Base-by-base conservation (phyloP, 2,113 vertebrate species). In the Craseonycteris thonglongyai region DNA sequence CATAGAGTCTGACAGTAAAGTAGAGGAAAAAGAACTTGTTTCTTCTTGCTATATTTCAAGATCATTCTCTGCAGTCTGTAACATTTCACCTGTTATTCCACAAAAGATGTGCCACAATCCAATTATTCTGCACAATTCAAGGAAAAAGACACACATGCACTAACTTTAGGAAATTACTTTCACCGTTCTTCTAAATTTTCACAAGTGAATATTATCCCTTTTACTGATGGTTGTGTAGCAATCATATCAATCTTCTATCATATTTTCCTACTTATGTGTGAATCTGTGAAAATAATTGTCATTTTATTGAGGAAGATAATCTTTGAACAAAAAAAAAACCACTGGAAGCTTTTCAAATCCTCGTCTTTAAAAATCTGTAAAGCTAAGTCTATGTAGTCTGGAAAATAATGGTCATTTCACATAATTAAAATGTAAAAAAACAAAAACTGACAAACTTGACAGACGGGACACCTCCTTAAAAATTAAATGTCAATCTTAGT, bases 251-350 rank as follows among this genome's bases (percentile, higher is more conserved):
- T 91, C 78, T 86, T 84, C 68, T 61, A 24, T 61, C 45, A 49
- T 16, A 76, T 13, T 56, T 49, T 95, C 69, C 65, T 74, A 54
- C 47, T 78, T 81, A 21, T 51, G 12, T 45, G 63, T 51, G 35
- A 61, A 54, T 82, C 68, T 94, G 82, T 88, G 51, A 88, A 49
- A 94, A 85, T 2, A 71, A 49, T 79, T 61, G 35, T 76, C 58
- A 63, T 94, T 92, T 93, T 87, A 89, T 30, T 82, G 56, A 95
- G 59, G 71, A 90, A 93, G 66, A 84, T 5, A 10, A 24, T 28
- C 12, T 86, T 93, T 87, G 80, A 93, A 92, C 35, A 87, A 74
- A 7, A 94, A 87, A 74, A 7, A 94, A 91, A 68, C 58, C 35
- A 59, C 5, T 71, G 54, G 59, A 51, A 49, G 15, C 47, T 94